Percentiles rank a stretch among this genome's conserved stretches.
Evolutionary conservation across 2,113 vertebrate species (phyloP).

Genomic region (Lophura nycthemera): DNA sequence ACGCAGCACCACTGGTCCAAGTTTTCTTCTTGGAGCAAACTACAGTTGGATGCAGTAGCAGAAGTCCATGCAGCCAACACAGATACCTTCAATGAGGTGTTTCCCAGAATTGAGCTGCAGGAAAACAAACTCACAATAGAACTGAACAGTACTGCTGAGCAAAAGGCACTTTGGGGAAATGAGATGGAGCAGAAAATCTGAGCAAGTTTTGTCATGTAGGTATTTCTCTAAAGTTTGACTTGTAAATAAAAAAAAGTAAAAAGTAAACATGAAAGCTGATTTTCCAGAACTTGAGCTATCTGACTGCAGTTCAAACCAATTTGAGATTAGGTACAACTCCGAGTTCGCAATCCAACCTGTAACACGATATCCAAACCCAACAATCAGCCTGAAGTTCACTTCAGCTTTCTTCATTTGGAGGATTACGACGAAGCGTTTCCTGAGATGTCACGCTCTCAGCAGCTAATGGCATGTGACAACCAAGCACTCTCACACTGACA

Average conservation of each 20-base stretch:
- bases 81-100: background rate
- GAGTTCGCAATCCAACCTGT: constrained; percentile 41
- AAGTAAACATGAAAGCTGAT: background rate
- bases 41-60: background rate
- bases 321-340: background rate
- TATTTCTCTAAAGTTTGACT: background rate
- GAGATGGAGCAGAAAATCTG: background rate
- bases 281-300: background rate
- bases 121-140: background rate
- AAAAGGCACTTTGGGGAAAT: background rate
- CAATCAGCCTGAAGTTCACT: constrained; percentile 56
- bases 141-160: background rate
- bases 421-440: constrained; percentile 63
- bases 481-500: background rate
- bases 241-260: background rate
- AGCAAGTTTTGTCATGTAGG: background rate
- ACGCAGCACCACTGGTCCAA: accelerated
- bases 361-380: background rate
- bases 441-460: constrained; percentile 22
- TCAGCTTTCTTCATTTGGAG: constrained; percentile 59
- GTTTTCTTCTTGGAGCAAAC: background rate
- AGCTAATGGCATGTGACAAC: constrained; percentile 61
- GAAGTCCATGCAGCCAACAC: background rate
- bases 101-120: background rate
- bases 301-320: constrained; percentile 48